phyloP scores from a whole-genome alignment of 2,797 vertebrate species.

The Takifugu rubripes region DNA sequence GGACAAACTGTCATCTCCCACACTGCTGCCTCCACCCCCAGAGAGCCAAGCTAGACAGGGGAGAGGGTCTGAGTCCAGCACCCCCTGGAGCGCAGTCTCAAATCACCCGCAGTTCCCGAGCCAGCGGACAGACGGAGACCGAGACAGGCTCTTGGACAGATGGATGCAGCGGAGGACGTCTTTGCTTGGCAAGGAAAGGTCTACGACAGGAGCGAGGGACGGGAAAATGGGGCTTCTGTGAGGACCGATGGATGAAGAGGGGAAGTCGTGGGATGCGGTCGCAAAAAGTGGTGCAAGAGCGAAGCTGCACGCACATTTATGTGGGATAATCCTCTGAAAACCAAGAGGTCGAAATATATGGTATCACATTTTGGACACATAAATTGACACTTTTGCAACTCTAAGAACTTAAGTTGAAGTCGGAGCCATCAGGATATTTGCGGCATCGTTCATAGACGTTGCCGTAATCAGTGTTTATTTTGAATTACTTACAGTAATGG shows the following conservation, averaged over 20 bases:
- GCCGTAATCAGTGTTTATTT: too few relatives aligned
- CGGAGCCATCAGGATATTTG: too few relatives aligned
- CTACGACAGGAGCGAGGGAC: conserved; percentile 35
- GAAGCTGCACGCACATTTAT: background rate
- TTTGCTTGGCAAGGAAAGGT: conserved; percentile 42
- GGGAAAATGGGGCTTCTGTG: conserved; percentile 39
- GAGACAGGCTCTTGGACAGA: conserved; percentile 29
- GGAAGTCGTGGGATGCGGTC: background rate
- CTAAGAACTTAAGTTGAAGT: too few relatives aligned
- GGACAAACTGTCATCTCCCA: conserved; percentile 48
- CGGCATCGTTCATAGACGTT: too few relatives aligned
- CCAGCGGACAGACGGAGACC: conserved; percentile 32
- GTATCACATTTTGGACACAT: too few relatives aligned
- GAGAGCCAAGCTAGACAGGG: conserved; percentile 23
- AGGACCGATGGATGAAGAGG: conserved; percentile 37
- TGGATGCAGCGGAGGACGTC: conserved; percentile 40
- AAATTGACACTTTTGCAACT: too few relatives aligned
- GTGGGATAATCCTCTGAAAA: too few relatives aligned
- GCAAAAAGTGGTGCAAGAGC: background rate
- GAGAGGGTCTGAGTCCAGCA: conserved; percentile 29
- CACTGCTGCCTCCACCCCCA: conserved; percentile 16
- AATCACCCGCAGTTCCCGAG: conserved; percentile 43
- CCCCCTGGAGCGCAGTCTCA: conserved; percentile 45
- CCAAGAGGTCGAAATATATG: too few relatives aligned
- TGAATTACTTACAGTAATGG: too few relatives aligned